phyloP scores from a whole-genome alignment of 1,140 invertebrate species.

The Eumaeus atala region DNA sequence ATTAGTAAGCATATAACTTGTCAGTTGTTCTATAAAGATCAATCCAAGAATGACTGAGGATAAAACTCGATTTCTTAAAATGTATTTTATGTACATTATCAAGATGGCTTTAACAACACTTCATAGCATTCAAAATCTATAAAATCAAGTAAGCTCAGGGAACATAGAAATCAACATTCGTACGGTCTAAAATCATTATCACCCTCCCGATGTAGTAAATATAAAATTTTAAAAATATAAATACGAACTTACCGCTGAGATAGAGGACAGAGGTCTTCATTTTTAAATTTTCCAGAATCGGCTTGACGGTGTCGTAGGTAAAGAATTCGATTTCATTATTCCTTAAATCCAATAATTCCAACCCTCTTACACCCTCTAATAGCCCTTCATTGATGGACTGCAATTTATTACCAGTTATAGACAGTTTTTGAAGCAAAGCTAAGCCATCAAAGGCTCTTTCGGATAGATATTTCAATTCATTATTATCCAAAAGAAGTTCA shows the following conservation, averaged over 20 bases:
- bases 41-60: too few relatives aligned
- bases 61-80: not conserved
- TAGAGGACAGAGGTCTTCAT: constrained; percentile 79
- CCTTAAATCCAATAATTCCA: constrained; percentile 83
- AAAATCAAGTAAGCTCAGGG: too few relatives aligned
- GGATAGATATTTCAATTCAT: constrained; percentile 78
- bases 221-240: too few relatives aligned
- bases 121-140: too few relatives aligned
- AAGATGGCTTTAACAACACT: too few relatives aligned
- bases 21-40: too few relatives aligned
- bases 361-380: constrained; percentile 77
- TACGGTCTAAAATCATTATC: too few relatives aligned
- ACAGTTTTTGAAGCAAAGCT: constrained; percentile 79
- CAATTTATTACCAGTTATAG: constrained; percentile 83
- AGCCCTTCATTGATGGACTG: constrained; percentile 79
- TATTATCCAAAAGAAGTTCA: constrained; percentile 83
- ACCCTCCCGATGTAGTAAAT: too few relatives aligned
- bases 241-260: constrained; percentile 80
- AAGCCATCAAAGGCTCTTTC: constrained; percentile 83
- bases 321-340: constrained; percentile 83
- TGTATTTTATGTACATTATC: too few relatives aligned
- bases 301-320: constrained; percentile 81
- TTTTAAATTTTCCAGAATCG: constrained; percentile 84
- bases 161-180: too few relatives aligned
- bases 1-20: too few relatives aligned